A percentile compares a stretch with the other conserved stretches of the same genome.
Evolutionary conservation across 2,888 invertebrate species (phyloP).

Genomic region (Drosophila kambysellisi): DNA sequence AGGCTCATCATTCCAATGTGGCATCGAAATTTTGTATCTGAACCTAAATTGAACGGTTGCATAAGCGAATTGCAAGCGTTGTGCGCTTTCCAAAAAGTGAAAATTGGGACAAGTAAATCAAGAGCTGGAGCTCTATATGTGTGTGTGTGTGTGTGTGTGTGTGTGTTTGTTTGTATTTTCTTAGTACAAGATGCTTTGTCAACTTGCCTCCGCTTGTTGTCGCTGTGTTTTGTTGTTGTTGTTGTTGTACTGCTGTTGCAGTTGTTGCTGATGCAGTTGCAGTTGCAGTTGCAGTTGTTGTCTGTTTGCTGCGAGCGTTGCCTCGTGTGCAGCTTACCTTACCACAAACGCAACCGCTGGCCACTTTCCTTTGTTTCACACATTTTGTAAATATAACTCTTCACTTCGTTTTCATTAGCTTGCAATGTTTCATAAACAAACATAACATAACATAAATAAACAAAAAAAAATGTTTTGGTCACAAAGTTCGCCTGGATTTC

Average conservation of each 20-base stretch:
- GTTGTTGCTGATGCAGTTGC: constrained; percentile 24
- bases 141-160: constrained; percentile 20
- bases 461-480: constrained; percentile 11
- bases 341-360: constrained; percentile 59
- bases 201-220: constrained; percentile 69
- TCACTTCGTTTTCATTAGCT: constrained; percentile 31
- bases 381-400: constrained; percentile 45
- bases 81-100: constrained; percentile 67
- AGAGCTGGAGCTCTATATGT: constrained; percentile 5
- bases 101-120: constrained; percentile 61
- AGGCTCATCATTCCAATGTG: not conserved
- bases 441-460: constrained; percentile 13
- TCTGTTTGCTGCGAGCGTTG: constrained; percentile 32
- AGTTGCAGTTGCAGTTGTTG: constrained; percentile 32
- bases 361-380: constrained; percentile 76
- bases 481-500: constrained; percentile 26
- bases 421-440: constrained; percentile 27
- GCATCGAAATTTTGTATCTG: not conserved
- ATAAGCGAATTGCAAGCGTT: constrained; percentile 35
- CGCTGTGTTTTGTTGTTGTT: constrained; percentile 18
- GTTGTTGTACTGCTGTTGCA: constrained; percentile 11
- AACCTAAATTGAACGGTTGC: constrained; percentile 7
- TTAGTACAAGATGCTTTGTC: constrained; percentile 38
- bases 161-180: constrained; percentile 13
- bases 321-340: constrained; percentile 42